Evolutionary conservation across 2,113 vertebrate species (phyloP), one percentile per base, ranked within the genome.

Genomic region (Antidorcas marsupialis): DNA sequence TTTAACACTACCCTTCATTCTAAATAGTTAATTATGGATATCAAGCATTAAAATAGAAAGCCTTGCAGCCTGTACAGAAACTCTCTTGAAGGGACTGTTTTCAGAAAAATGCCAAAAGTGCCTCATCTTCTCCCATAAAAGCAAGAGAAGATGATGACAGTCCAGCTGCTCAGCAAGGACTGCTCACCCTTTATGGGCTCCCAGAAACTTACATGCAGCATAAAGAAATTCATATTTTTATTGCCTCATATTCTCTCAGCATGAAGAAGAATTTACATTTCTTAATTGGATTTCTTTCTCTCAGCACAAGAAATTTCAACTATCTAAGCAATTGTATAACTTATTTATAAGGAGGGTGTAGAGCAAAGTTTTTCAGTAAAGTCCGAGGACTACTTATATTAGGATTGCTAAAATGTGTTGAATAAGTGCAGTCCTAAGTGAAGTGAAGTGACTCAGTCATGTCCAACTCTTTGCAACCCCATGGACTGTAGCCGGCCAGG

Each of bases 281-380:
- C 91, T 97, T 98, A 98, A 98, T 97, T 98, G 95, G 96, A 96
- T 98, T 98, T 97, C 88, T 95, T 97, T 97, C 89, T 97, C 91
- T 97, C 25, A 0, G 57, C 89, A 92, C 27, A n/a, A 97, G 91
- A 96, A 95, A 97, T 88, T 97, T 64, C 96, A 93, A 82, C 92
- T 94, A 89, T 96, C 93, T 95, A 96, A 97, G 36, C 71, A 89
- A 13, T 91, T 87, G 16, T 62, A 94, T 83, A 76, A 91, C 52
- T 97, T 97, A 97, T 97, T 98, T 94, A 97, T 96, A 88, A 95
- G 84, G 33, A 86, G 13, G 30, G 45, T 64, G 3, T 52, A 95
- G 78, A 79, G 82, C 39, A 96, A 93, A 96, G 50, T 23, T 93
- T 89, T 97, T 89, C n/a, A 87, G 55, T 57, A 36, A 96, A 97